Evolutionary conservation across 2,113 vertebrate species (phyloP), one percentile per base, ranked within the genome.

Genomic region (Corythoichthys haematopterus): DNA sequence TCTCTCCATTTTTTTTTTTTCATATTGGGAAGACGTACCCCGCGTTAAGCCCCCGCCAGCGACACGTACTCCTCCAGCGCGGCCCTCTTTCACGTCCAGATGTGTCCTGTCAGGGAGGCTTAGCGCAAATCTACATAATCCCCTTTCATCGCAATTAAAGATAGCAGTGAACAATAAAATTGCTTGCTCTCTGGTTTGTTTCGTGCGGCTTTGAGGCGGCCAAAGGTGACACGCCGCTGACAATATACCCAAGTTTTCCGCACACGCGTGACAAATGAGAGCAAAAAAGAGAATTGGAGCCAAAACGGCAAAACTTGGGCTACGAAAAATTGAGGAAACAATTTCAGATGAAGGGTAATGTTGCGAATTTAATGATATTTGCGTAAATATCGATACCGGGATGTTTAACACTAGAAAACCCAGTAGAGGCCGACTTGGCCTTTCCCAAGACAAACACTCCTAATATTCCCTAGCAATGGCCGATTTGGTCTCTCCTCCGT

Each of bases 101-200:
- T 86, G 85, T 87, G 87, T 91, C 89, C 88, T 92, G 90, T 91
- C 91, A 89, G 89, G 79, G 87, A 81, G 91, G 91, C 88, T 92
- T 93, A 93, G 55, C 82, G 64, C 66, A 88, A 91, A 92, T 93
- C 91, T 92, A 87, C 92, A 92, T 93, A 93, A 93, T 92, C 91
- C 91, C 80, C 86, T 89, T 87, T 88, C 88, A 90, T 91, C 91
- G 90, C 91, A 93, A 93, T 92, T 92, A 92, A 91, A 92, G 90
- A 92, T 92, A 92, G 87, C 89, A 90, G 70, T 91, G 91, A 91
- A 93, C 89, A 93, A 93, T 92, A 90, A 92, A 90, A 93, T 92
- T 91, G 90, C 88, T 90, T 90, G 89, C 88, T 90, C 88, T 83
- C 87, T 80, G 87, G 89, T 90, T 91, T 90, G 87, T 91, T 91